Percentiles rank a stretch among this genome's conserved stretches.
phyloP scores from a whole-genome alignment of 2,797 vertebrate genomes.

The Micropoecilia bifurca region DNA sequence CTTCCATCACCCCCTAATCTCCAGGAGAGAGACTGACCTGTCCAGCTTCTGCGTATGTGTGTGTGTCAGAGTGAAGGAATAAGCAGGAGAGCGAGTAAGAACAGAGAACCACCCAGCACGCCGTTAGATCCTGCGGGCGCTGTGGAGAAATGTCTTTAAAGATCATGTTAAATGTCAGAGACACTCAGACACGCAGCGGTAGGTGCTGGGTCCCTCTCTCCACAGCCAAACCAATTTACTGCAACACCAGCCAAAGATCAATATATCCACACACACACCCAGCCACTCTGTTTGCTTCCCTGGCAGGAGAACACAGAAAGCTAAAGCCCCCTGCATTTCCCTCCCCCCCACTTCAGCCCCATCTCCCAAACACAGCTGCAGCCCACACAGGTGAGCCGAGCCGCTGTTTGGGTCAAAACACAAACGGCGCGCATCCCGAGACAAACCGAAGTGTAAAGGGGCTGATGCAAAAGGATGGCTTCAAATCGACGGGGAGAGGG shows the following conservation, averaged over 20 bases:
- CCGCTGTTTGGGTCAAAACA: conserved; percentile 72
- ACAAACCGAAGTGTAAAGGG: conserved; percentile 61
- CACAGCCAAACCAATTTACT: conserved; percentile 82
- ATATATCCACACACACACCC: conserved; percentile 68
- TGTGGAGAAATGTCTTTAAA: conserved; percentile 86
- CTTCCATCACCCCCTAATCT: conserved; percentile 56
- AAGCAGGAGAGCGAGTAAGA: conserved; percentile 61
- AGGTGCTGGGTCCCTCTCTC: conserved; percentile 77
- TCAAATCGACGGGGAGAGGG: conserved; percentile 29
- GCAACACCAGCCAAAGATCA: conserved; percentile 79
- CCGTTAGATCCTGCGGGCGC: conserved; percentile 81
- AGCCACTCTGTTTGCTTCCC: conserved; percentile 58
- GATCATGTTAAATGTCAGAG: conserved; percentile 88
- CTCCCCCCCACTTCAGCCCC: neutral
- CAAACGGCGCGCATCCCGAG: conserved; percentile 65
- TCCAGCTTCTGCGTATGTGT: conserved; percentile 27
- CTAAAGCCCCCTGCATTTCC: conserved; percentile 30
- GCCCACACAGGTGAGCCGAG: conserved; percentile 71
- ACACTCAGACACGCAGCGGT: conserved; percentile 84
- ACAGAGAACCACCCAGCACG: conserved; percentile 73
- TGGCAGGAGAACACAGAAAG: conserved; percentile 71
- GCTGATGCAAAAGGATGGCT: conserved; percentile 48
- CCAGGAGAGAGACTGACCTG: conserved; percentile 53
- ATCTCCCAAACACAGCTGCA: conserved; percentile 60
- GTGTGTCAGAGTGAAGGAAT: conserved; percentile 41